Conservation (phyloP, 2,113 vertebrate genomes). For the Ahaetulla prasina region DNA sequence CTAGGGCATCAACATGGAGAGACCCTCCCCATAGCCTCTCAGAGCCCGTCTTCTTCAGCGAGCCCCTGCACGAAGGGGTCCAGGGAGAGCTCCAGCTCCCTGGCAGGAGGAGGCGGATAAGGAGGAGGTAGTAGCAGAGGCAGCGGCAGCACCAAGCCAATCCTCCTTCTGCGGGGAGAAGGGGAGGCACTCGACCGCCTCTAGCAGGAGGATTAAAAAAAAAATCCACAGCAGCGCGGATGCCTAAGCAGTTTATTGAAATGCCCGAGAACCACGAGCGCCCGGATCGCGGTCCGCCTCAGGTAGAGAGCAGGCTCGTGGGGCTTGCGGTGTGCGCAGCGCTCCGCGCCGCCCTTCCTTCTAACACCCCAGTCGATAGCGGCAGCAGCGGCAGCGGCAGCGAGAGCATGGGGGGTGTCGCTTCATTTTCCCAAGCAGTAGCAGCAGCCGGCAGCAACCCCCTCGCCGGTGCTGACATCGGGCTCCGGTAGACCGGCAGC, state of each 20-base stretch:
- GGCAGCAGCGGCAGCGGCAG: constrained; percentile 42
- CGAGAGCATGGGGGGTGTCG: constrained; percentile 35
- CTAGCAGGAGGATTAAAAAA: constrained; percentile 19
- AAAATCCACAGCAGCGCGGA: constrained; percentile 21
- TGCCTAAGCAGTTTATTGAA: constrained; percentile 21
- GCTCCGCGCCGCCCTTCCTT: constrained; percentile 50
- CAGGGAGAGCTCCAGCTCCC: constrained; percentile 1
- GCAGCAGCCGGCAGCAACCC: constrained; percentile 54
- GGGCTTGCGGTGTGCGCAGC: constrained; percentile 45
- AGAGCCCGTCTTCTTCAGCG: constrained; percentile 51
- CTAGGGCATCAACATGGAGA: constrained; percentile 35
- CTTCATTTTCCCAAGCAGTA: constrained; percentile 45
- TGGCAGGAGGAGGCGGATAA: background rate
- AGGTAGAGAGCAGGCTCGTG: constrained; percentile 29
- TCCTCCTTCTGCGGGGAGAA: constrained; percentile 31
- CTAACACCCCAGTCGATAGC: constrained; percentile 34
- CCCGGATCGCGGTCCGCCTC: constrained; percentile 9
- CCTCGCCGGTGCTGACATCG: constrained; percentile 58
- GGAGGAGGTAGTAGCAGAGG: constrained; percentile 26
- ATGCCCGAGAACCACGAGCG: constrained; percentile 20
- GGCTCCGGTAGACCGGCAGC: constrained; percentile 40
- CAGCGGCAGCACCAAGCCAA: constrained; percentile 5
- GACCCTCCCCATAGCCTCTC: constrained; percentile 38
- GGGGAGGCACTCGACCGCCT: constrained; percentile 27
- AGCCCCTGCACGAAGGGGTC: constrained; percentile 8